These are phyloP conservation scores for Phasianus colchicus DNA, from an alignment of 2,113 vertebrate species.

Conservation along the genomic window DNA sequence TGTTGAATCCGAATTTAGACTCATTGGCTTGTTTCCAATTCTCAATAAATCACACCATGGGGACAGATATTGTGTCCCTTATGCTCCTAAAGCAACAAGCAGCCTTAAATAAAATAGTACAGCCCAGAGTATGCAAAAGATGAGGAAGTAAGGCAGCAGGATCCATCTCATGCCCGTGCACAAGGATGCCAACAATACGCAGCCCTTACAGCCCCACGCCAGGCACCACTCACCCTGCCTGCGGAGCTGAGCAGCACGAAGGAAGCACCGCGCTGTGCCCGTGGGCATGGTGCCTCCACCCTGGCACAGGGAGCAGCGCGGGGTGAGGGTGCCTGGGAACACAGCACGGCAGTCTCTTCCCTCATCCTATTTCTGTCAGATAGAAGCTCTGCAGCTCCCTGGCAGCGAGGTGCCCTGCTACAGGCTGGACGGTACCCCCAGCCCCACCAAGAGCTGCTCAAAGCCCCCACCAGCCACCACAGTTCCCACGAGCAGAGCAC, in stretches of 20 bases:
- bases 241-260: rapidly evolving
- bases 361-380: background rate
- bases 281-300: too few species aligned
- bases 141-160: background rate
- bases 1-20: constrained; percentile 27
- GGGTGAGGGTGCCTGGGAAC: background rate
- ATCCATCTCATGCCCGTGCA: rapidly evolving
- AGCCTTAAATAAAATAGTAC: background rate
- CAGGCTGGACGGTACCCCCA: background rate
- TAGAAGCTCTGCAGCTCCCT: background rate
- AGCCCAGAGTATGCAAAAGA: background rate
- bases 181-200: background rate
- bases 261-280: background rate
- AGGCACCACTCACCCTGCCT: background rate
- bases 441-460: background rate
- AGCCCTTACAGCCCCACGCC: background rate
- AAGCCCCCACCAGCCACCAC: background rate
- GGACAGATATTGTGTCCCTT: background rate
- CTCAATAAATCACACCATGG: background rate
- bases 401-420: background rate
- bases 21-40: background rate
- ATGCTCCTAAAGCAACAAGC: background rate
- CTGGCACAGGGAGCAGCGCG: too few species aligned
- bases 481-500: background rate
- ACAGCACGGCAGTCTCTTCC: background rate